Evolutionary conservation across 1,140 invertebrate species (phyloP).

Genomic region (Drosophila saltans): DNA sequence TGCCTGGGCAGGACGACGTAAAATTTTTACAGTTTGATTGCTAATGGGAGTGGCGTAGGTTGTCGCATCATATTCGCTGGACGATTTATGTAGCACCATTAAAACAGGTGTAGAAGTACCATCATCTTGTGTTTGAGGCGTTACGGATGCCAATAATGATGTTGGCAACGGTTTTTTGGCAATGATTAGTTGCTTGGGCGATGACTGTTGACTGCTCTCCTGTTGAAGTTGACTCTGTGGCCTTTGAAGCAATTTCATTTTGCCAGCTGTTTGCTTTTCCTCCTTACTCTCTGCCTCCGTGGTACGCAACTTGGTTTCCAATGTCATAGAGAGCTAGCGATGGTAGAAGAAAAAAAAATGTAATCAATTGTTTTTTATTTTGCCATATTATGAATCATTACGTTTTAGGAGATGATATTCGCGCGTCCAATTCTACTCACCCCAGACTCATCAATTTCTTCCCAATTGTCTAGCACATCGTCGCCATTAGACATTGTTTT

Average conservation of each 20-base stretch:
- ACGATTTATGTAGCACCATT: conserved; percentile 76
- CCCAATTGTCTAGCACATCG: conserved; percentile 91
- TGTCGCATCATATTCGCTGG: conserved; percentile 85
- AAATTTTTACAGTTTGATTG: conserved; percentile 90
- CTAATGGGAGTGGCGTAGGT: conserved; percentile 85
- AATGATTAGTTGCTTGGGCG: conserved; percentile 84
- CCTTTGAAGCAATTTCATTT: conserved; percentile 84
- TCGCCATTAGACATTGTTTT: conserved; percentile 84
- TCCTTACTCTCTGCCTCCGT: conserved; percentile 21
- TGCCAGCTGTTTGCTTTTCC: conserved; percentile 32
- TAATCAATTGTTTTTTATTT: background rate
- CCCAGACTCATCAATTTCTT: conserved; percentile 91
- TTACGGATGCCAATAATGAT: conserved; percentile 52
- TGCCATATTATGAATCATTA: no score
- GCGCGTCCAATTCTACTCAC: conserved; percentile 80
- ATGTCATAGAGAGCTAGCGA: conserved; percentile 61
- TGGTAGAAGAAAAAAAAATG: background rate
- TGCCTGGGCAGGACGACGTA: conserved; percentile 88
- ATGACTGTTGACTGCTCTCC: conserved; percentile 53
- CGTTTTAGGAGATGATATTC: no score
- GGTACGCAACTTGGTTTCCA: conserved; percentile 70
- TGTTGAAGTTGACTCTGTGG: conserved; percentile 63
- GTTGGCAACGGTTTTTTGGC: conserved; percentile 79
- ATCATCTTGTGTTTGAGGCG: conserved; percentile 56
- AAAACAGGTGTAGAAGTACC: conserved; percentile 59